Evolutionary conservation across 1,140 invertebrate genomes (phyloP).

Genomic region (Vollenhovia emeryi): DNA sequence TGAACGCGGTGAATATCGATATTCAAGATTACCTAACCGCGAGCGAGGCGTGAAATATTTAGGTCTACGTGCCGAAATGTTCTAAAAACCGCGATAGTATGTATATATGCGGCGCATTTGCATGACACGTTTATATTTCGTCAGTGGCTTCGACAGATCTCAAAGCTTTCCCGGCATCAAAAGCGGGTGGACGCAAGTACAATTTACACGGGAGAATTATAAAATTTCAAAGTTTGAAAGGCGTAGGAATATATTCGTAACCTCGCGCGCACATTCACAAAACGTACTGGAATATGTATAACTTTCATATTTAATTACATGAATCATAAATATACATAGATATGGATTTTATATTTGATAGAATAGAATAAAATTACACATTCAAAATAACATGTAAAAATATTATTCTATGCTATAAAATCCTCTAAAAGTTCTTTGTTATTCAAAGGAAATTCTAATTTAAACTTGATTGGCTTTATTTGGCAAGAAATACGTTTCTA

Average conservation of each 20-base stretch:
- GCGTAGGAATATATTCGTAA: not conserved
- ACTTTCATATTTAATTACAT: not conserved
- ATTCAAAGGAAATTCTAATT: not conserved
- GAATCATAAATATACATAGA: no score
- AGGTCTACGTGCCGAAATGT: conserved; percentile 39
- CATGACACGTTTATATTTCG: conserved; percentile 40
- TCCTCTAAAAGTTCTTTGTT: not conserved
- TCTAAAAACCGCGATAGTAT: conserved; percentile 39
- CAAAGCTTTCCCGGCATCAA: conserved; percentile 24
- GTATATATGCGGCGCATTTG: conserved; percentile 33
- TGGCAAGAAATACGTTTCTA: not conserved
- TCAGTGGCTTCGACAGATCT: conserved; percentile 18
- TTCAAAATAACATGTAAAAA: not conserved
- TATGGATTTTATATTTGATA: not conserved
- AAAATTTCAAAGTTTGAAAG: conserved; percentile 4
- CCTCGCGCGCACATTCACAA: not conserved
- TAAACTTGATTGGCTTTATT: not conserved
- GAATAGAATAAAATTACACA: conserved; percentile 1
- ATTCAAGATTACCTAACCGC: conserved; percentile 45
- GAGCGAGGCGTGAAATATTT: conserved; percentile 45
- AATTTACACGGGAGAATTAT: conserved; percentile 26
- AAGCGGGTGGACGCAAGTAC: not conserved
- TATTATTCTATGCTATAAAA: conserved; percentile 3
- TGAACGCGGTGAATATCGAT: conserved; percentile 32
- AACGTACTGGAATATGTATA: not conserved